Evolutionary conservation across 2,113 vertebrate species (phyloP).

Genomic region (Acrocephalus kingi): DNA sequence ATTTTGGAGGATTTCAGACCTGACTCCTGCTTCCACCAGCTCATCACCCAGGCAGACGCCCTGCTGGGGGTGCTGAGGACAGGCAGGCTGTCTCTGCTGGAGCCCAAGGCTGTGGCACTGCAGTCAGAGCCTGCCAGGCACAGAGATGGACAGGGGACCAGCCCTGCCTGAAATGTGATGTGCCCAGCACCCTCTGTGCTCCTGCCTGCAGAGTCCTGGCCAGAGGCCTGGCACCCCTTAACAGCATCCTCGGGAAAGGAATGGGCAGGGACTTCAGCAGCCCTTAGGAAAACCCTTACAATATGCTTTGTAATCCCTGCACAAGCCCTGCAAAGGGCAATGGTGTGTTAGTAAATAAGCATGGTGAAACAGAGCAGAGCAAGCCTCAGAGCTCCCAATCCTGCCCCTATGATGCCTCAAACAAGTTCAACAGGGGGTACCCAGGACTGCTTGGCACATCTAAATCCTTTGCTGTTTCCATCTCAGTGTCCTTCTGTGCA

Average conservation of each 20-base stretch:
- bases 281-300: neutral
- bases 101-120: neutral
- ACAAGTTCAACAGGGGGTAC: neutral
- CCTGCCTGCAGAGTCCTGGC: neutral
- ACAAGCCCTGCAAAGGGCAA: neutral
- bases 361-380: neutral
- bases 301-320: neutral
- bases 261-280: neutral
- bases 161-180: accelerated
- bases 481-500: neutral
- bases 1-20: neutral
- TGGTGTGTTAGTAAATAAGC: neutral
- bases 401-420: neutral
- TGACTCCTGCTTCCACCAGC: neutral
- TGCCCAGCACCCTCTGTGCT: neutral
- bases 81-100: neutral
- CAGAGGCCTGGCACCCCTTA: neutral
- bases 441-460: neutral
- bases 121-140: neutral
- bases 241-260: neutral
- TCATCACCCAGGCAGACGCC: neutral
- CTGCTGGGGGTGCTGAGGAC: neutral
- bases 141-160: accelerated
- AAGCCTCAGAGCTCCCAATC: neutral
- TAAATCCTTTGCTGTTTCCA: neutral